A percentile compares a stretch with the other conserved stretches of the same genome.
Evolutionary conservation across 2,113 vertebrate genomes (phyloP).

Genomic region (Cololabis saira): DNA sequence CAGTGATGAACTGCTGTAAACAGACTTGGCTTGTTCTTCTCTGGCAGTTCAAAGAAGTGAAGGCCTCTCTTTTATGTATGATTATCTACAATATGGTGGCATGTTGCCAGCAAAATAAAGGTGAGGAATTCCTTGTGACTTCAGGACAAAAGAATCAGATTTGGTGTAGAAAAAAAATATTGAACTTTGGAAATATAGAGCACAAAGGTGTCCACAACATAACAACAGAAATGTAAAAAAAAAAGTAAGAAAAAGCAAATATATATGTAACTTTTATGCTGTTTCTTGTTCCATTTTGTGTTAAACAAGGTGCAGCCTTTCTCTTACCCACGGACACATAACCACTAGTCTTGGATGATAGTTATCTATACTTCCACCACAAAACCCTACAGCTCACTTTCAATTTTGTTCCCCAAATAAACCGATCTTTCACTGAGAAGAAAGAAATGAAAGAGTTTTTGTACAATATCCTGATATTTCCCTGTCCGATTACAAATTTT

Average conservation of each 20-base stretch:
- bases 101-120: constrained; percentile 2
- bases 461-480: too few species aligned
- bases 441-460: too few species aligned
- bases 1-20: constrained; percentile 22
- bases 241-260: neutral
- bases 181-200: constrained; percentile 8
- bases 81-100: constrained; percentile 8
- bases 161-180: constrained; percentile 12
- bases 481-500: too few species aligned
- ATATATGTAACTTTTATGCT: neutral
- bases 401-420: too few species aligned
- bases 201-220: constrained; percentile 11
- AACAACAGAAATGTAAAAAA: constrained; percentile 4
- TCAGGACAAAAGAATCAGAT: constrained; percentile 4
- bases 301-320: too few species aligned
- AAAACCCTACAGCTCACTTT: too few species aligned
- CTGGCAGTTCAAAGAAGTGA: constrained; percentile 2
- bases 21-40: constrained; percentile 12
- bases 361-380: too few species aligned
- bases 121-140: constrained; percentile 6
- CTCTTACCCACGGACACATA: too few species aligned
- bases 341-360: too few species aligned
- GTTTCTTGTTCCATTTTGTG: neutral
- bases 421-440: too few species aligned
- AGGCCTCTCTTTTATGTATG: constrained; percentile 8